Evolutionary conservation across 2,888 invertebrate genomes (phyloP).

Genomic region (Drosophila meridionalis): DNA sequence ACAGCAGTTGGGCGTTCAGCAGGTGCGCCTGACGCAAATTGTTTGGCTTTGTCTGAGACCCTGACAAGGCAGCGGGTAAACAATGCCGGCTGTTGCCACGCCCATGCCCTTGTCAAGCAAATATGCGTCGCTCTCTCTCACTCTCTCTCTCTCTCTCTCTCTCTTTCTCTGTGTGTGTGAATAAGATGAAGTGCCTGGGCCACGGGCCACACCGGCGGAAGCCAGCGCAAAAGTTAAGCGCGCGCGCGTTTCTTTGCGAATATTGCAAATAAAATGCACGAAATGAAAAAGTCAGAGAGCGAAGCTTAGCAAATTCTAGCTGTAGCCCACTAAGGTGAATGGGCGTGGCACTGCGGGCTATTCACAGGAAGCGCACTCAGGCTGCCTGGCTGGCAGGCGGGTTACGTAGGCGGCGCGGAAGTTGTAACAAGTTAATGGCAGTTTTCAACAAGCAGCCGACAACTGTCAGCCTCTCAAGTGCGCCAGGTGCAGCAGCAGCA

Average conservation of each 20-base stretch:
- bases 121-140: constrained; percentile 63
- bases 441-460: constrained; percentile 69
- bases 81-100: constrained; percentile 62
- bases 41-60: constrained; percentile 71
- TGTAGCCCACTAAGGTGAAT: constrained; percentile 12
- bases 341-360: constrained; percentile 6
- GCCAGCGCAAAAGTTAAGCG: constrained; percentile 65
- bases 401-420: constrained; percentile 61
- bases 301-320: constrained; percentile 45
- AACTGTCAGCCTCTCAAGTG: constrained; percentile 60
- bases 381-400: neutral
- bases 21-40: constrained; percentile 77
- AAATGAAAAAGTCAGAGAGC: constrained; percentile 49
- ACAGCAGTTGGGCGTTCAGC: constrained; percentile 35
- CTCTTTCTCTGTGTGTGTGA: constrained; percentile 39
- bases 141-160: constrained; percentile 10
- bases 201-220: constrained; percentile 42
- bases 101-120: constrained; percentile 65
- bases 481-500: constrained; percentile 38
- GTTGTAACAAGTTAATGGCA: constrained; percentile 82
- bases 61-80: constrained; percentile 72
- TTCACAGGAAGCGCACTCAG: constrained; percentile 56
- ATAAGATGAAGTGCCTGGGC: constrained; percentile 49
- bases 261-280: constrained; percentile 63
- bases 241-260: constrained; percentile 54